phyloP scores from a whole-genome alignment of 2,888 invertebrate species.

The Harmothoe impar region DNA sequence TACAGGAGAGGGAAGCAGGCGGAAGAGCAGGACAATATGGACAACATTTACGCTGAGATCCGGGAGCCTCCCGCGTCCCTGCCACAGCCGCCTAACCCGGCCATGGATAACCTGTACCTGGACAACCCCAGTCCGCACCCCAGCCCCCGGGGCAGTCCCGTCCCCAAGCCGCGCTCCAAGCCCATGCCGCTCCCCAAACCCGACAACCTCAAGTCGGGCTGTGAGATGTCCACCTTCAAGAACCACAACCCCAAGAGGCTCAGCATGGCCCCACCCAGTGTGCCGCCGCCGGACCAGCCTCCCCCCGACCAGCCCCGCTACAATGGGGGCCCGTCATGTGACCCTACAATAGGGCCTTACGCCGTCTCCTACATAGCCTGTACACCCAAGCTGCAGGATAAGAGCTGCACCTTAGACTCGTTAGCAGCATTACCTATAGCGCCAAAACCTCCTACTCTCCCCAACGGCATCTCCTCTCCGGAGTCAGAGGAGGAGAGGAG shows the following conservation, averaged over 20 bases:
- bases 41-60: constrained; percentile 51
- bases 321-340: not conserved
- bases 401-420: constrained; percentile 45
- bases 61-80: constrained; percentile 29
- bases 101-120: not conserved
- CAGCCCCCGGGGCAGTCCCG: not conserved
- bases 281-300: constrained; percentile 50
- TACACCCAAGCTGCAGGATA: constrained; percentile 27
- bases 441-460: not conserved
- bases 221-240: constrained; percentile 47
- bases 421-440: constrained; percentile 27
- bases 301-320: not conserved
- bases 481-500: not conserved
- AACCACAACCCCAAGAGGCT: constrained; percentile 13
- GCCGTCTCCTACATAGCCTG: constrained; percentile 56
- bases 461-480: not conserved
- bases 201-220: constrained; percentile 25
- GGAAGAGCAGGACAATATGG: constrained; percentile 36
- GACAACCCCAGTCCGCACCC: constrained; percentile 46
- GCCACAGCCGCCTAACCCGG: not conserved
- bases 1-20: constrained; percentile 14
- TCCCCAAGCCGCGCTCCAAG: constrained; percentile 32
- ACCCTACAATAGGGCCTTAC: constrained; percentile 13
- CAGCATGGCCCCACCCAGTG: constrained; percentile 35
- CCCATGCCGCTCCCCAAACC: constrained; percentile 47